A percentile compares a stretch with the other conserved stretches of the same genome.
phyloP scores from a whole-genome alignment of 2,888 invertebrate genomes.

The Baccha elongata region DNA sequence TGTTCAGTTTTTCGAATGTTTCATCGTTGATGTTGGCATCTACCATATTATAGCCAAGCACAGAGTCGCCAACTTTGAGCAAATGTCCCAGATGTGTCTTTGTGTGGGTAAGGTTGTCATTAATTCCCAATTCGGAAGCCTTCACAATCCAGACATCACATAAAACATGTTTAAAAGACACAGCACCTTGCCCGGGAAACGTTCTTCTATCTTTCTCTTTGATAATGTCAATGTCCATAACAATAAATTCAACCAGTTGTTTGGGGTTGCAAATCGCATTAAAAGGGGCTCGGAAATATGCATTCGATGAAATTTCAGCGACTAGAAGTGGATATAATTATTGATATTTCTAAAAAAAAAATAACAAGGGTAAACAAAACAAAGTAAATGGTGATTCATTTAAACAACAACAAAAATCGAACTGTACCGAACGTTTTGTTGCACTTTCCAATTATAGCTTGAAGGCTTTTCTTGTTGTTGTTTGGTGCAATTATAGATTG shows the following conservation, averaged over 20 bases:
- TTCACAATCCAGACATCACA: conserved; percentile 97
- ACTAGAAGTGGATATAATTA: conserved; percentile 85
- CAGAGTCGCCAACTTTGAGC: conserved; percentile 95
- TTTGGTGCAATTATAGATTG: too few relatives aligned
- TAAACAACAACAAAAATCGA: too few relatives aligned
- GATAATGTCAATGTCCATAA: conserved; percentile 93
- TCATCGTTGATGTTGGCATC: conserved; percentile 96
- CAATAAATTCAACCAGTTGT: conserved; percentile 94
- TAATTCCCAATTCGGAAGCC: conserved; percentile 92
- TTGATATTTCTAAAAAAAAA: too few relatives aligned
- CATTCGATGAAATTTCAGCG: conserved; percentile 90
- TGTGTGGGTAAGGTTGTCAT: conserved; percentile 91
- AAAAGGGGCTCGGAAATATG: conserved; percentile 95
- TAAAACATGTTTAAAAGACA: conserved; percentile 93
- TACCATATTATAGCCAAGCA: conserved; percentile 93
- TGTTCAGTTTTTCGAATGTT: conserved; percentile 92
- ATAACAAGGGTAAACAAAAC: too few relatives aligned
- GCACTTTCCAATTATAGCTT: too few relatives aligned
- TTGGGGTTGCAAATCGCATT: conserved; percentile 94
- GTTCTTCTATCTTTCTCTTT: conserved; percentile 86
- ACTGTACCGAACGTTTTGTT: too few relatives aligned
- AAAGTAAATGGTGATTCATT: too few relatives aligned
- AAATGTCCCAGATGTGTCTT: conserved; percentile 97
- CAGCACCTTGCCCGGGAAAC: conserved; percentile 94
- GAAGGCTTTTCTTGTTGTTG: too few relatives aligned